Percentiles rank a stretch among this genome's conserved stretches.
phyloP scores from a whole-genome alignment of 23 tunicate genomes.

The Halocynthia aurantium region DNA sequence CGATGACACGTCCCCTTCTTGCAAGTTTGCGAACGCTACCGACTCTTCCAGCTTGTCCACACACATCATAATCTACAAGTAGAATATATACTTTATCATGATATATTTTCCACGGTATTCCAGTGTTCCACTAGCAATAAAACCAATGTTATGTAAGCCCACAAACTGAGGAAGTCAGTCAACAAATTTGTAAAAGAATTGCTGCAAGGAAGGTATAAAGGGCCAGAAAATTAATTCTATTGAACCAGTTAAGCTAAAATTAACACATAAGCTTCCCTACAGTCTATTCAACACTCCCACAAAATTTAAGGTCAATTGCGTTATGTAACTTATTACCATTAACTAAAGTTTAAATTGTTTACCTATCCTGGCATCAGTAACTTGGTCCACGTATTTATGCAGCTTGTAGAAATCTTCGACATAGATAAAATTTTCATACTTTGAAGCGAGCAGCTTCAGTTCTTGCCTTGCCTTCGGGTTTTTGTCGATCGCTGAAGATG shows the following conservation, averaged over 20 bases:
- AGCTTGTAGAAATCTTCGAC: slow-evolving; percentile 54
- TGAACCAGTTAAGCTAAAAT: too few relatives aligned
- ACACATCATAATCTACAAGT: slow-evolving; percentile 32
- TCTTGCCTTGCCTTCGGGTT: slow-evolving; percentile 29
- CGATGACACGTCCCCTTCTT: slow-evolving; percentile 30
- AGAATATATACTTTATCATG: too few relatives aligned
- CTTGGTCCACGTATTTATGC: slow-evolving; percentile 26
- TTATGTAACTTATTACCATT: too few relatives aligned
- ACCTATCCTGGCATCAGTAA: slow-evolving; percentile 68
- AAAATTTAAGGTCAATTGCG: too few relatives aligned
- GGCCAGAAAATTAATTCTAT: too few relatives aligned
- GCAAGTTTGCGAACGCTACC: slow-evolving; percentile 44
- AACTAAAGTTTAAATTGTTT: background rate
- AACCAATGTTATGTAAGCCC: background rate
- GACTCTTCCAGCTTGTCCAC: slow-evolving; percentile 75
- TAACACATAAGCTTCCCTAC: too few relatives aligned
- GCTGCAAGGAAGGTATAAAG: too few relatives aligned
- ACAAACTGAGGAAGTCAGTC: background rate
- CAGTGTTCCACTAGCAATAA: background rate
- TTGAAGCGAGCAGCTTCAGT: slow-evolving; percentile 32
- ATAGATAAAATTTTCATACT: slow-evolving; percentile 47
- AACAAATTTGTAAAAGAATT: too few relatives aligned
- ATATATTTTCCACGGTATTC: too few relatives aligned
- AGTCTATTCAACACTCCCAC: too few relatives aligned
- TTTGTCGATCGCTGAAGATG: slow-evolving; percentile 44